Base-by-base conservation (phyloP, 1,140 invertebrate genomes). In the Lucilia cuprina region DNA sequence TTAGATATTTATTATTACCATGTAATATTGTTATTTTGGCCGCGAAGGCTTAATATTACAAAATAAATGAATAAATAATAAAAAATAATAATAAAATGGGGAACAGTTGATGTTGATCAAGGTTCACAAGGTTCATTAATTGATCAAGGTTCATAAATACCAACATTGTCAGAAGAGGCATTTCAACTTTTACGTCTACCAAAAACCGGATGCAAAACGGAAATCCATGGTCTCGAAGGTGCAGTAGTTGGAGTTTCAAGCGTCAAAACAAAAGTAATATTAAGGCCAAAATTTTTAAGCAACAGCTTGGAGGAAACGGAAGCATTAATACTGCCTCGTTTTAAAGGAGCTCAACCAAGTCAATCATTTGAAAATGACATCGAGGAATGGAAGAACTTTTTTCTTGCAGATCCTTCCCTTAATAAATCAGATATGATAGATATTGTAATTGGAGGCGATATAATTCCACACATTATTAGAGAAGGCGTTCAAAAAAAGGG, bases 351-450 rank as follows among this genome's bases (percentile, higher is more conserved):
- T 21, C 70, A 49, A 17, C 70, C 19, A 10, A 30, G 19, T 35
- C 17, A 41, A 35, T 65, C 82, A 83, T 35, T 83, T n/a, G 13
- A 83, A 74, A 21, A 4, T 34, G 55, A 83, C 25, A 70, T 35
- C 10, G n/a, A 83, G 34, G n/a, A 65, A 35, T 83, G 55, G 55
- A 35, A 55, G 30, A 83, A 83, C 34, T 83, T 60, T 70, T 70
- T 13, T 17, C 60, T 83, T 35, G 82, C 82, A n/a, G 82, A 83
- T 83, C 82, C 60, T 34, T 41, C 34, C 21, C 55, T 83, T 34
- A 83, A 83, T 83, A 34, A 55, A 60, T 35, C 21, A 12, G 82
- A 70, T 70, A 35, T 60, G 30, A 83, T 83, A 13, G 82, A 83
- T 35, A n/a, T 83, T 17, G 30, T 83, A 65, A 65, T 83, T 17